Evolutionary conservation across 2,113 vertebrate species (phyloP).

Genomic region (Mirza zaza): DNA sequence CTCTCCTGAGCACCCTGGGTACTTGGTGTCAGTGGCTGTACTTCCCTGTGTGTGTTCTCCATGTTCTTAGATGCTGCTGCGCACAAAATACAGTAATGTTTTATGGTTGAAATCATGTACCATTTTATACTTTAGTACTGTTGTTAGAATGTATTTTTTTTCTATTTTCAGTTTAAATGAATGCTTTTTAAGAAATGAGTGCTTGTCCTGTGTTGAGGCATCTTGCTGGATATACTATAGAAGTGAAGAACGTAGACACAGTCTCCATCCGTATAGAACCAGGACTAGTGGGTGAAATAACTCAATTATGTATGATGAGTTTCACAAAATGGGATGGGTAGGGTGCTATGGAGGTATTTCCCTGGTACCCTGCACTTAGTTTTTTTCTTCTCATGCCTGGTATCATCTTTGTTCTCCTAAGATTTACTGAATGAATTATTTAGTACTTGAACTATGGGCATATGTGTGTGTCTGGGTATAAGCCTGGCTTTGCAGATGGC

Average conservation of each 20-base stretch:
- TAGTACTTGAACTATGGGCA: not conserved
- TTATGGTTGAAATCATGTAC: not conserved
- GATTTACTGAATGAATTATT: not conserved
- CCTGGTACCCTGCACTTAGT: not conserved
- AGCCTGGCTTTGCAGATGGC: not conserved
- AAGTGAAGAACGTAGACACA: not conserved
- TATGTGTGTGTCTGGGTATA: not conserved
- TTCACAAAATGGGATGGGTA: not conserved
- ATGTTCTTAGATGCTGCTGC: not conserved
- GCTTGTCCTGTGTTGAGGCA: not conserved
- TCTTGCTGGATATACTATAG: no score
- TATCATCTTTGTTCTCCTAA: not conserved
- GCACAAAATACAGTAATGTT: not conserved
- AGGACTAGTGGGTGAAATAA: not conserved
- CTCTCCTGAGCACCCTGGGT: fast-evolving
- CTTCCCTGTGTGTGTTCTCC: not conserved
- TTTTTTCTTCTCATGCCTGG: not conserved
- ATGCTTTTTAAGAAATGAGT: not conserved
- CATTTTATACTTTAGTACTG: not conserved
- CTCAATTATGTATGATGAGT: not conserved
- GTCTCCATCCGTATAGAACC: not conserved
- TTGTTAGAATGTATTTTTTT: not conserved
- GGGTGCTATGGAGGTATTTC: not conserved
- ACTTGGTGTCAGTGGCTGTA: no score
- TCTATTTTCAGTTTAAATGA: not conserved